These are phyloP conservation scores for Phenacoccus solenopsis DNA, from an alignment of 1,140 invertebrate genomes.

Conservation along the genomic window DNA sequence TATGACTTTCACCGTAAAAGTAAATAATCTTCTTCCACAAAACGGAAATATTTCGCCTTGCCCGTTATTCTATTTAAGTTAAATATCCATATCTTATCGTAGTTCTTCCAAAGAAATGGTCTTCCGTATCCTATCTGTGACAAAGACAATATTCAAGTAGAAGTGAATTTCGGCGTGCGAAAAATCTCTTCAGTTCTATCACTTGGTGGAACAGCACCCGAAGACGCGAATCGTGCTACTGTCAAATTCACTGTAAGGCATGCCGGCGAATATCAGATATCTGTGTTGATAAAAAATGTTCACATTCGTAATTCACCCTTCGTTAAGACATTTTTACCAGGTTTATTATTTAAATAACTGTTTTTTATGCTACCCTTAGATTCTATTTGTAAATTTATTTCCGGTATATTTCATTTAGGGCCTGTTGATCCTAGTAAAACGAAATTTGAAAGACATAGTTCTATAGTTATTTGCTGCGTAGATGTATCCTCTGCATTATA, in stretches of 20 bases:
- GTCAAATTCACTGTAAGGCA: conserved; percentile 84
- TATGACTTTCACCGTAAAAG: conserved; percentile 72
- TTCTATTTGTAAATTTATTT: background rate
- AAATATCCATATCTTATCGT: conserved; percentile 21
- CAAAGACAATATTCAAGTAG: conserved; percentile 72
- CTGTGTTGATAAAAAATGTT: conserved; percentile 60
- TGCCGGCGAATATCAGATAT: conserved; percentile 76
- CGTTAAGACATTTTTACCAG: conserved; percentile 48
- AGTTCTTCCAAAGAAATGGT: conserved; percentile 84
- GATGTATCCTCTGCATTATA: conserved; percentile 61
- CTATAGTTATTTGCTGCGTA: conserved; percentile 70
- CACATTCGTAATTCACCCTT: conserved; percentile 55
- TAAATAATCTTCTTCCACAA: conserved; percentile 33
- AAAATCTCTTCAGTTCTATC: conserved; percentile 74
- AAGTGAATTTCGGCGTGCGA: conserved; percentile 67
- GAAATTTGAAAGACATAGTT: conserved; percentile 70
- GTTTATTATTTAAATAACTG: conserved; percentile 31
- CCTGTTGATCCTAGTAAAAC: conserved; percentile 71
- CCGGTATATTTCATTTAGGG: conserved; percentile 43
- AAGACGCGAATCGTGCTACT: conserved; percentile 66
- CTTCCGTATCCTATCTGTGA: conserved; percentile 85
- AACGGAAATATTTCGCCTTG: background rate
- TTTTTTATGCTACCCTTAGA: background rate
- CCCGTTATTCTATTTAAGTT: background rate
- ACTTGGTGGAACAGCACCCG: conserved; percentile 66